A percentile compares a stretch with the other conserved stretches of the same genome.
phyloP scores from a whole-genome alignment of 1,140 invertebrate species.

The Colletes latitarsis region DNA sequence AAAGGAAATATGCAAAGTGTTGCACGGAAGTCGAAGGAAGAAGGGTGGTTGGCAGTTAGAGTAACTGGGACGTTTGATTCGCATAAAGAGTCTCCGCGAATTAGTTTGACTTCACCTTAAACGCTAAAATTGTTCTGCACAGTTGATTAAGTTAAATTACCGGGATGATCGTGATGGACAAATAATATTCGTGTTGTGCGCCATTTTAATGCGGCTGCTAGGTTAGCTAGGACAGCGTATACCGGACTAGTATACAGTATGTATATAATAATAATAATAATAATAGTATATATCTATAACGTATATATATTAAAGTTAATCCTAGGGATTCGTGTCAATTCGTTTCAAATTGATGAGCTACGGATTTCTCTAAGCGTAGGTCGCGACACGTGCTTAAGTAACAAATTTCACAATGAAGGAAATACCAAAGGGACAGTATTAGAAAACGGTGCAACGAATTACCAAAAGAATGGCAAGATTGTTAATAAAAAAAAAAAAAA shows the following conservation, averaged over 20 bases:
- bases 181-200: neutral
- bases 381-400: constrained; percentile 55
- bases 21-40: constrained; percentile 4
- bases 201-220: constrained; percentile 51
- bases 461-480: constrained; percentile 7
- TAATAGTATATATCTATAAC: constrained; percentile 3
- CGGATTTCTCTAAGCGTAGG: constrained; percentile 38
- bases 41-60: constrained; percentile 23
- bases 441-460: neutral
- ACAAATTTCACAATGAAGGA: constrained; percentile 48
- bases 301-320: constrained; percentile 43
- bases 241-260: constrained; percentile 73
- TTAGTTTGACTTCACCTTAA: constrained; percentile 60
- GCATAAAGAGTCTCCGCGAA: constrained; percentile 54
- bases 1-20: constrained; percentile 14
- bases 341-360: constrained; percentile 28
- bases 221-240: constrained; percentile 72
- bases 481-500: neutral
- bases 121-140: constrained; percentile 48
- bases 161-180: constrained; percentile 11
- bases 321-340: constrained; percentile 49
- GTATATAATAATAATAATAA: constrained; percentile 38
- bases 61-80: constrained; percentile 73
- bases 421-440: neutral
- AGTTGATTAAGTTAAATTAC: constrained; percentile 46